phyloP scores from a whole-genome alignment of 1,140 invertebrate species.

The Nasonia giraulti region DNA sequence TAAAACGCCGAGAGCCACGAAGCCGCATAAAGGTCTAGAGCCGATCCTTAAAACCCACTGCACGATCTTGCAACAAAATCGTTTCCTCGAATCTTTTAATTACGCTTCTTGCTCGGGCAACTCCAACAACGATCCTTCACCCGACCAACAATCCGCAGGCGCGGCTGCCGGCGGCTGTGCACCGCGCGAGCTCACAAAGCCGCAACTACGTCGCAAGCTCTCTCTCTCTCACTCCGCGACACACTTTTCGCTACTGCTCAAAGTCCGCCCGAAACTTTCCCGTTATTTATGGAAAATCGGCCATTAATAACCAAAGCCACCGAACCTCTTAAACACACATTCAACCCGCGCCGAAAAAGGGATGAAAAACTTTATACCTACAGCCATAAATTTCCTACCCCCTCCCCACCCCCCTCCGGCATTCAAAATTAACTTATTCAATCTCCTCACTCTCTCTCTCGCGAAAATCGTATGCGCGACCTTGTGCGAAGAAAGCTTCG shows the following conservation, averaged over 20 bases:
- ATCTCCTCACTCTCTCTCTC: slow-evolving; percentile 51
- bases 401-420: background rate
- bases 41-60: background rate
- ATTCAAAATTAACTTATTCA: slow-evolving; percentile 64
- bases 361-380: slow-evolving; percentile 41
- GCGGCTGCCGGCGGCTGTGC: background rate
- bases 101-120: background rate
- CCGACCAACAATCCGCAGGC: background rate
- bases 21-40: background rate
- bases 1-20: background rate
- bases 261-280: slow-evolving; percentile 26
- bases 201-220: background rate
- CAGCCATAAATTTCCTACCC: slow-evolving; percentile 59
- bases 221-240: background rate
- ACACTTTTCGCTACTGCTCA: slow-evolving; percentile 27
- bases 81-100: slow-evolving; percentile 18
- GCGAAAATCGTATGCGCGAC: slow-evolving; percentile 51
- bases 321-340: slow-evolving; percentile 38
- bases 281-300: slow-evolving; percentile 47
- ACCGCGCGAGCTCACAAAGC: background rate
- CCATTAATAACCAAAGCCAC: slow-evolving; percentile 40
- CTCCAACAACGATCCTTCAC: background rate
- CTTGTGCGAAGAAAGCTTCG: slow-evolving; percentile 51
- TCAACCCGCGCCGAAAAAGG: slow-evolving; percentile 25
- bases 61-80: slow-evolving; percentile 13